phyloP scores from a whole-genome alignment of 2,888 invertebrate species.

The Scotopteryx bipunctaria region DNA sequence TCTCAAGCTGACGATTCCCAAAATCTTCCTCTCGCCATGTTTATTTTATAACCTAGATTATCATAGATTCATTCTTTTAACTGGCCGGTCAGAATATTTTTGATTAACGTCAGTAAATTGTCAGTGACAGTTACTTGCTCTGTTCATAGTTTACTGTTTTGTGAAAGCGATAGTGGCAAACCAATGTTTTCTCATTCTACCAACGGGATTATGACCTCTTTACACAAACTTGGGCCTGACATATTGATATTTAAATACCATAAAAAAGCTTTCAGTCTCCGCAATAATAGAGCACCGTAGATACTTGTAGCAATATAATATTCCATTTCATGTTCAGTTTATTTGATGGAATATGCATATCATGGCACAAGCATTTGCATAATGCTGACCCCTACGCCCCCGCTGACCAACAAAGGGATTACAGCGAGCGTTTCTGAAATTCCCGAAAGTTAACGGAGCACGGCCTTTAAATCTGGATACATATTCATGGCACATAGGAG shows the following conservation, averaged over 20 bases:
- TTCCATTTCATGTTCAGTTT: background rate
- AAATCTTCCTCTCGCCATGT: too few species aligned
- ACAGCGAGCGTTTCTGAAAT: background rate
- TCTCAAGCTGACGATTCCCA: too few species aligned
- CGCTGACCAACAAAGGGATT: constrained; percentile 4
- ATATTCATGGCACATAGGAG: constrained; percentile 21
- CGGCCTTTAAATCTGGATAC: constrained; percentile 16
- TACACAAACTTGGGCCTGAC: background rate
- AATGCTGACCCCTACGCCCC: background rate
- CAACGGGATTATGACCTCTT: too few species aligned
- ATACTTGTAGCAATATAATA: background rate
- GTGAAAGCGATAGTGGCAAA: too few species aligned
- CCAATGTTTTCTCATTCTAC: too few species aligned
- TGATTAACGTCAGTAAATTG: too few species aligned
- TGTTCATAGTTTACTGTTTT: too few species aligned
- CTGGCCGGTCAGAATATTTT: too few species aligned
- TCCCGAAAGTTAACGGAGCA: constrained; percentile 16
- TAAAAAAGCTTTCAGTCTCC: background rate
- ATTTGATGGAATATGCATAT: constrained; percentile 2
- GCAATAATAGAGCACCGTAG: background rate
- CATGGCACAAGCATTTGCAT: constrained; percentile 1
- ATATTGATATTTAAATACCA: background rate
- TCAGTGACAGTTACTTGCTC: too few species aligned
- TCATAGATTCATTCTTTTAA: too few species aligned
- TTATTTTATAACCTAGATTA: too few species aligned